phyloP scores from a whole-genome alignment of 2,113 vertebrate genomes.

The Ailuropoda melanoleuca region DNA sequence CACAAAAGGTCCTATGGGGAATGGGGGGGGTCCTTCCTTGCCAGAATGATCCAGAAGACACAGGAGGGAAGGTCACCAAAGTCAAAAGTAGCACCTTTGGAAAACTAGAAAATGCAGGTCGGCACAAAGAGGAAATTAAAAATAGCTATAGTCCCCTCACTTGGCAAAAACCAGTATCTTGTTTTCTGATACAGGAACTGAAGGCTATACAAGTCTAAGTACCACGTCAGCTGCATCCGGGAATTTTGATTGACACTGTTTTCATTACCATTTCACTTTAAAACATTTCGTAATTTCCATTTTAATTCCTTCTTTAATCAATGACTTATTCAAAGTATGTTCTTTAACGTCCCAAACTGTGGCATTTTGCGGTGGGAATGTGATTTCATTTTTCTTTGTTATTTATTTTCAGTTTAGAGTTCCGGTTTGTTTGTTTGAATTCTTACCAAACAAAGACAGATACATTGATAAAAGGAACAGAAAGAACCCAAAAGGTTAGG shows the following conservation, averaged over 20 bases:
- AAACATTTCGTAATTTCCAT: not conserved
- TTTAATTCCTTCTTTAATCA: not conserved
- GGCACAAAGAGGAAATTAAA: not conserved
- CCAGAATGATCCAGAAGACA: not conserved
- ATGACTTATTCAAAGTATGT: not conserved
- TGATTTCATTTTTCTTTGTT: not conserved
- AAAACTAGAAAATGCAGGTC: not conserved
- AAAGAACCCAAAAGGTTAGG: not conserved
- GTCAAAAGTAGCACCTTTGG: not conserved
- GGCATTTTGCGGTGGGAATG: not conserved
- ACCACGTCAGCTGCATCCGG: fast-evolving
- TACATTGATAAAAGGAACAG: not conserved
- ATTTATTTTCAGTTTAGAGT: not conserved
- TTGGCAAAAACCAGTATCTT: not conserved
- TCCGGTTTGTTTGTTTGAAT: not conserved
- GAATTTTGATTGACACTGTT: not conserved
- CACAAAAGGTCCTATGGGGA: not conserved
- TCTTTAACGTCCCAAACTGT: not conserved
- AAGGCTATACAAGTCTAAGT: not conserved
- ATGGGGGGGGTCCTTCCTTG: not conserved
- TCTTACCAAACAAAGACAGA: not conserved
- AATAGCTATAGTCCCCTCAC: not conserved
- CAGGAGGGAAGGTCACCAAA: not conserved
- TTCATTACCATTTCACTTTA: fast-evolving
- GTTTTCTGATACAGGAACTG: not conserved